phyloP scores from a whole-genome alignment of 2,113 vertebrate species.

The Odobenus rosmarus region DNA sequence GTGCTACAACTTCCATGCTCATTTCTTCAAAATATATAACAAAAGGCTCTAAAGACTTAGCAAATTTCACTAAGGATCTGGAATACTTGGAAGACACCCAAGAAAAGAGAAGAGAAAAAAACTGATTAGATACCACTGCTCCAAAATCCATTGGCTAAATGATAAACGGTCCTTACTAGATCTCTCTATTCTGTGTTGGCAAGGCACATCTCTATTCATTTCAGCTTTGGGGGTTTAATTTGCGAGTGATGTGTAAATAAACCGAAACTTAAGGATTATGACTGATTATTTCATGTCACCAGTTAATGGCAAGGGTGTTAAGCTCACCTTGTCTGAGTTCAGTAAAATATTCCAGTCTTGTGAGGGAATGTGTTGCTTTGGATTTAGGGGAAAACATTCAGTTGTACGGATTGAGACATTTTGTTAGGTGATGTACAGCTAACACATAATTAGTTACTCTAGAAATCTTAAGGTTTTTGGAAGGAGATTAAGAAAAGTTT shows the following conservation, averaged over 20 bases:
- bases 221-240: background rate
- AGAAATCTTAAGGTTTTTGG: background rate
- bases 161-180: no score
- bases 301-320: background rate
- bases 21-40: background rate
- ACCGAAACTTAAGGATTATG: background rate
- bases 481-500: background rate
- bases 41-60: background rate
- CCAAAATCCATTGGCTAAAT: background rate
- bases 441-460: background rate
- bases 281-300: background rate
- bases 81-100: background rate
- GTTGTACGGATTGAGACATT: background rate
- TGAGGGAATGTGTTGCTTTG: background rate
- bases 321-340: background rate
- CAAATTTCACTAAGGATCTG: background rate
- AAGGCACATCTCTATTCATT: background rate
- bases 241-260: background rate
- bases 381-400: background rate
- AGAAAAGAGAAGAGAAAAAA: background rate
- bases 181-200: background rate
- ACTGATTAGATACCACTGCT: background rate
- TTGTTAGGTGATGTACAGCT: no score
- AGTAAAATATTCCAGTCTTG: background rate
- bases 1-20: background rate